Conservation (phyloP, 2,888 invertebrate species). For the Acronicta aceris region DNA sequence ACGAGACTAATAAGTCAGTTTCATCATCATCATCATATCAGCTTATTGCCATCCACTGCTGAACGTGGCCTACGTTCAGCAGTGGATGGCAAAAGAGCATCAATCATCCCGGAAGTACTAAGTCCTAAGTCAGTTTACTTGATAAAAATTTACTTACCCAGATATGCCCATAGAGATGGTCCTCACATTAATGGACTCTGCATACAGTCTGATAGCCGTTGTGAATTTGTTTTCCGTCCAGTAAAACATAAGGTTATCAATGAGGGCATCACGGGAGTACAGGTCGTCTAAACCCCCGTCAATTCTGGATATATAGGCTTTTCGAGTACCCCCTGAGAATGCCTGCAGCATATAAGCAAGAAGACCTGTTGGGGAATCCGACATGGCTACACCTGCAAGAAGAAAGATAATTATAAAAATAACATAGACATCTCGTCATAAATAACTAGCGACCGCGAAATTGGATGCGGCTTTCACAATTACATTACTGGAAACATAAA, state of each 20-base stretch:
- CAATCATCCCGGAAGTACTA: too few relatives aligned
- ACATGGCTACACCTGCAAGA: slow-evolving; percentile 35
- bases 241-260: slow-evolving; percentile 49
- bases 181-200: slow-evolving; percentile 38
- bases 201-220: slow-evolving; percentile 37
- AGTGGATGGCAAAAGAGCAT: too few relatives aligned
- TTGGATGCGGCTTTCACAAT: too few relatives aligned
- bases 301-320: slow-evolving; percentile 6
- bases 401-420: neutral
- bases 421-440: too few relatives aligned
- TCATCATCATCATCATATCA: too few relatives aligned
- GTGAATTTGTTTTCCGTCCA: slow-evolving; percentile 40
- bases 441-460: too few relatives aligned
- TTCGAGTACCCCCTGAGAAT: slow-evolving; percentile 21
- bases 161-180: slow-evolving; percentile 62
- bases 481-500: too few relatives aligned
- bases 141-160: slow-evolving; percentile 63
- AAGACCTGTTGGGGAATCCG: slow-evolving; percentile 47
- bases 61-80: too few relatives aligned
- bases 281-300: slow-evolving; percentile 35
- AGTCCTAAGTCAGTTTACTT: too few relatives aligned
- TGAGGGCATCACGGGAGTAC: slow-evolving; percentile 30
- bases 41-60: too few relatives aligned
- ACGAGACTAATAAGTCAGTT: too few relatives aligned
- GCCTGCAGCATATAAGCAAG: slow-evolving; percentile 45